These are phyloP conservation scores for Mactra quadrangularis DNA, from an alignment of 1,140 invertebrate genomes.

Conservation along the genomic window DNA sequence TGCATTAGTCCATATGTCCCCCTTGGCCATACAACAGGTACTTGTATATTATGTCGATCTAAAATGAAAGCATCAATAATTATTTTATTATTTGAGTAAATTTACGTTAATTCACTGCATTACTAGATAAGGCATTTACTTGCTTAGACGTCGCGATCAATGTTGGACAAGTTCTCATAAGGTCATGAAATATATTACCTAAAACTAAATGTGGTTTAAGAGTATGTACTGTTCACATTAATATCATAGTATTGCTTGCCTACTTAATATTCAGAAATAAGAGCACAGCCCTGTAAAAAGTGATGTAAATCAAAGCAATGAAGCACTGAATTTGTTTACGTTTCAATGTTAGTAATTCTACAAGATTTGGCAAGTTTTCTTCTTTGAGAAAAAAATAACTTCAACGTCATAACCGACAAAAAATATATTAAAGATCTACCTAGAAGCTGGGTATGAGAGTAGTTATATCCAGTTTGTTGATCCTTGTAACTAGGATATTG, in stretches of 20 bases:
- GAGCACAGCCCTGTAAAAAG: no score
- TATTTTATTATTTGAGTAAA: neutral
- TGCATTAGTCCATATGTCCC: conserved; percentile 65
- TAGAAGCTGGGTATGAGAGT: neutral
- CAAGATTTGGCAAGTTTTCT: no score
- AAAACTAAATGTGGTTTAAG: no score
- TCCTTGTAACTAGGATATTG: conserved; percentile 8
- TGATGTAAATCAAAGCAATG: no score
- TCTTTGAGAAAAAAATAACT: no score
- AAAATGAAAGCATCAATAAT: neutral
- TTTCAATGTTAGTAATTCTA: no score
- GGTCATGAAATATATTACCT: neutral
- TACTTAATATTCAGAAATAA: no score
- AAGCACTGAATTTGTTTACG: no score
- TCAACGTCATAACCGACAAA: no score
- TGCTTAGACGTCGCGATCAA: neutral
- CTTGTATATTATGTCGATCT: conserved; percentile 24
- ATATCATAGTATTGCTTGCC: no score
- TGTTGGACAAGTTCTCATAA: neutral
- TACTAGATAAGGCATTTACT: neutral
- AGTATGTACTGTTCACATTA: no score
- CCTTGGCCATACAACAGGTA: conserved; percentile 63
- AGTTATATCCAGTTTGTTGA: neutral
- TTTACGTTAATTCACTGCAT: neutral
- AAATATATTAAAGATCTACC: no score